Conservation (phyloP, 2,113 vertebrate species). For the Mus pahari region DNA sequence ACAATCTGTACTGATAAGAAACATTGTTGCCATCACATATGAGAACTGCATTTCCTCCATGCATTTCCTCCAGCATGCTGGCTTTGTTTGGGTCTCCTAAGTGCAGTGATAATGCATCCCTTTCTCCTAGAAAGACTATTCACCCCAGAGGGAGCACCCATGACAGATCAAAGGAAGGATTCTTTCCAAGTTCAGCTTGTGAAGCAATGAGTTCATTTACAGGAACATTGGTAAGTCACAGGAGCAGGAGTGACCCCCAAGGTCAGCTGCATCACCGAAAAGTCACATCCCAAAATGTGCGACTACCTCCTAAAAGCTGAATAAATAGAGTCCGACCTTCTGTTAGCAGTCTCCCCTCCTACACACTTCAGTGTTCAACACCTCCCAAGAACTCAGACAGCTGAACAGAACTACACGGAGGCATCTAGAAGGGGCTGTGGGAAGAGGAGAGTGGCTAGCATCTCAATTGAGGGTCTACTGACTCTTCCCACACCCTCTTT, state of each 20-base stretch:
- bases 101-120: not conserved
- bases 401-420: not conserved
- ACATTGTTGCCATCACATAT: too few relatives aligned
- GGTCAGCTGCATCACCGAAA: not conserved
- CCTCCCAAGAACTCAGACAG: not conserved
- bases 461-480: not conserved
- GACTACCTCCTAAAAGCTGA: not conserved
- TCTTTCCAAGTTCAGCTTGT: not conserved
- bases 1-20: not conserved
- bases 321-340: not conserved
- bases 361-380: not conserved
- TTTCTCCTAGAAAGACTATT: not conserved
- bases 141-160: too few relatives aligned
- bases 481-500: not conserved
- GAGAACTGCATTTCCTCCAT: not conserved
- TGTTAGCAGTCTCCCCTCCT: not conserved
- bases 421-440: not conserved
- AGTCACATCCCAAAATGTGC: not conserved
- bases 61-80: not conserved
- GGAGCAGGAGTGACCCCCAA: not conserved
- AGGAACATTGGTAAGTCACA: not conserved
- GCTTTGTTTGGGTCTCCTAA: not conserved
- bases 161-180: not conserved
- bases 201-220: not conserved
- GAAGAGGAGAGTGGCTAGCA: too few relatives aligned